Base-by-base conservation (phyloP, 2,888 invertebrate species). In the Tetranychus piercei region DNA sequence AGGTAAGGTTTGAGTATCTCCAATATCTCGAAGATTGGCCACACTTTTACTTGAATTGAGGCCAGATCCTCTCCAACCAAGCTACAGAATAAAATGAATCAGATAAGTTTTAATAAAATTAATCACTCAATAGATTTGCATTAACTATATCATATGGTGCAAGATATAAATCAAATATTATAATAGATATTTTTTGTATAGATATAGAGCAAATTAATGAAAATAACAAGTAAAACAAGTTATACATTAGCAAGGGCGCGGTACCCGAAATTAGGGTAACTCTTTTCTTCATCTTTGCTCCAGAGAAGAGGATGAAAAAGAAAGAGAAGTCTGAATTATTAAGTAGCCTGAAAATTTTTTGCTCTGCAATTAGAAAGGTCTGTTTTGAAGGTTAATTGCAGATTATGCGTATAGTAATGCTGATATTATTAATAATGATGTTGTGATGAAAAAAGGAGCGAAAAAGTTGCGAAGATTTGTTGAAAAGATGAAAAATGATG, bases 31-130 rank as follows among this genome's bases (percentile, higher is more conserved):
- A 18, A 77, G 64, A 71, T 77, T 75, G 45, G 75, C 89, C 77
- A 91, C 91, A 76, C 91, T 92, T 82, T 92, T 91, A 81, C 91
- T 92, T 79, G 89, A 87, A 81, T 90, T 90, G 76, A 93, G 83
- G 77, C 88, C 89, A 67, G 75, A 75, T n/a, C 90, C 90, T 77
- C 88, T 86, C 82, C 88, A 88, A 76, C 90, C 89, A 79, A 90
- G 89, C 90, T 90, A 75, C 55, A 76, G 64, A 65, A 81, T 73
- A 79, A 78, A n/a, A 73, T 76, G 76, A 76, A 76, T 77, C 5
- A 72, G 11, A 22, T 11, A 69, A 20, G 69, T 20, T 69, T 23
- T 22, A 8, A 44, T 64, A 43, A 20, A 55, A 66, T n/a, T 22
- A 18, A 76, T 44, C 9, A 71, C 18, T 71, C 5, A 66, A 71